phyloP scores from a whole-genome alignment of 2,888 invertebrate species.

The Unio delphinus region DNA sequence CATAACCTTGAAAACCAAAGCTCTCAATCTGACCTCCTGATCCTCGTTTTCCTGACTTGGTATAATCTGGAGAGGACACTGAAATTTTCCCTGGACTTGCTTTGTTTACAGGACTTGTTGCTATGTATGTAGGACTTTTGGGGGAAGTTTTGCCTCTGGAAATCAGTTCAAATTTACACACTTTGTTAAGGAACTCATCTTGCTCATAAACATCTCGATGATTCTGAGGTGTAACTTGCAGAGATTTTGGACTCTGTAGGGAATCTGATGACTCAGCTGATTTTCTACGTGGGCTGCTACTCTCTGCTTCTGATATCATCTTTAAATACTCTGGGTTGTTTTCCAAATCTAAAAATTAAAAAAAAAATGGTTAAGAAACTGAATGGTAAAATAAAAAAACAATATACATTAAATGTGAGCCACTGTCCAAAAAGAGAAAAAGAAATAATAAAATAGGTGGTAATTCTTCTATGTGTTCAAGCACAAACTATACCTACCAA shows the following conservation, averaged over 20 bases:
- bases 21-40: conserved; percentile 22
- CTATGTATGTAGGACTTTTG: conserved; percentile 36
- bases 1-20: conserved; percentile 30
- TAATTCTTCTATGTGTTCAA: too few species aligned
- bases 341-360: conserved; percentile 53
- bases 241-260: conserved; percentile 14
- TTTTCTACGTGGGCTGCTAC: conserved; percentile 27
- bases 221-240: conserved; percentile 8
- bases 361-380: background rate
- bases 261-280: conserved; percentile 24
- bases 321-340: conserved; percentile 59
- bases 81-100: conserved; percentile 16
- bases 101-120: conserved; percentile 8
- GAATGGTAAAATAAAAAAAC: too few species aligned
- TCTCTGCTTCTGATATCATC: conserved; percentile 62
- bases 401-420: too few species aligned
- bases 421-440: too few species aligned
- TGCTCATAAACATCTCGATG: conserved; percentile 71
- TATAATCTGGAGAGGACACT: conserved; percentile 25
- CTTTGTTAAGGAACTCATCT: conserved; percentile 80
- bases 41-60: conserved; percentile 22
- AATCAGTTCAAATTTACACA: conserved; percentile 80
- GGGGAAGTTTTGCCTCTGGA: conserved; percentile 51
- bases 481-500: too few species aligned
- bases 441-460: too few species aligned